These are phyloP conservation scores for Botrylloides violaceus DNA, from an alignment of 23 tunicate genomes.

Conservation along the genomic window DNA sequence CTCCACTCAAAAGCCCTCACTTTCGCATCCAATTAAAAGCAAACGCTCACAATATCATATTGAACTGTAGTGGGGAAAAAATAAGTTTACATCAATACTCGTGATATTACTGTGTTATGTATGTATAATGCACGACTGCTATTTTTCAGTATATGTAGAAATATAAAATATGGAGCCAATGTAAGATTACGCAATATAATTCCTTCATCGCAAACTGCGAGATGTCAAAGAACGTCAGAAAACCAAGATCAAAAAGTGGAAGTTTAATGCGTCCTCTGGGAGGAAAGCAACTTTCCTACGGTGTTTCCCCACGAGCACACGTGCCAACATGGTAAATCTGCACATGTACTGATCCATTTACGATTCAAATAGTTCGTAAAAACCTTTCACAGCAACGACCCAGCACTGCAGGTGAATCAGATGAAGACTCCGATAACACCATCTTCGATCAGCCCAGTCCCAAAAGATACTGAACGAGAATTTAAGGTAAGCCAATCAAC, in stretches of 20 bases:
- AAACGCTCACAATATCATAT: no score
- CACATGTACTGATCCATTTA: background rate
- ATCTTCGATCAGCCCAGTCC: constrained; percentile 12
- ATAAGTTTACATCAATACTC: no score
- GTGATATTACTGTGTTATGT: no score
- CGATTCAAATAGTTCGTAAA: background rate
- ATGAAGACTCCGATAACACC: constrained; percentile 22
- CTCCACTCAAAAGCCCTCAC: no score
- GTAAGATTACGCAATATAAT: background rate
- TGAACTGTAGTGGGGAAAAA: no score
- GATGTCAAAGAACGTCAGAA: constrained; percentile 45
- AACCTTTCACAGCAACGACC: constrained; percentile 59
- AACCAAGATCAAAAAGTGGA: constrained; percentile 34
- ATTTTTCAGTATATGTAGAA: no score
- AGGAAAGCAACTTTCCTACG: constrained; percentile 20
- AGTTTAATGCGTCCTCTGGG: constrained; percentile 43
- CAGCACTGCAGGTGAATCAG: constrained; percentile 67
- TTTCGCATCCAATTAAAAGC: no score
- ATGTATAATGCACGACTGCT: no score
- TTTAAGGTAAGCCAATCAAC: constrained; percentile 35
- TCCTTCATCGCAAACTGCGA: background rate
- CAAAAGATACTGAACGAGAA: constrained; percentile 49
- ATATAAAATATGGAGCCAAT: no score
- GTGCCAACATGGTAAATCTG: constrained; percentile 8
- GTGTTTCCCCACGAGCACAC: constrained; percentile 6